Conservation (phyloP, 2,113 vertebrate species). For the Melanerpes aurifrons region DNA sequence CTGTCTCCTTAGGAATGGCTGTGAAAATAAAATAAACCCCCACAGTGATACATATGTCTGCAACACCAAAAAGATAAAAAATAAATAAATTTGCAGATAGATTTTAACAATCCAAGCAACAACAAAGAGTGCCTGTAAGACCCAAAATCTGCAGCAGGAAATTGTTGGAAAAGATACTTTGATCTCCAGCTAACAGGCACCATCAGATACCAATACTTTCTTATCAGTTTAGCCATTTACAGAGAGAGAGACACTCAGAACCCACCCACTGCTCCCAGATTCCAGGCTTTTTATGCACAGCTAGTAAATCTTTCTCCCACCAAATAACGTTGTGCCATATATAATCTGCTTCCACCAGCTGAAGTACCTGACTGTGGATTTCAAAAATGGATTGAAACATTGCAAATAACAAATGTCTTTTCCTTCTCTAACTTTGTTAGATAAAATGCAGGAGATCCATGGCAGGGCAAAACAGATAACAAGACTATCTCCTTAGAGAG, state of each 20-base stretch:
- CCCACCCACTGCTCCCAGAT: background rate
- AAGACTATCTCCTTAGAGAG: background rate
- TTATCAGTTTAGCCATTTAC: slow-evolving; percentile 17
- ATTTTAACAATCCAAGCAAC: background rate
- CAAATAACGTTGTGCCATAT: slow-evolving; percentile 2
- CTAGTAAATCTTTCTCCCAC: slow-evolving; percentile 26
- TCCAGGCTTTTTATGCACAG: slow-evolving; percentile 5
- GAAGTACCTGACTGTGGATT: background rate
- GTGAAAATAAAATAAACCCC: background rate
- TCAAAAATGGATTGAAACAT: background rate
- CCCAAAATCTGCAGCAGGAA: background rate
- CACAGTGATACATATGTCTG: background rate
- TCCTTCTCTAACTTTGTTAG: background rate
- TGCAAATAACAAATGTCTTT: background rate
- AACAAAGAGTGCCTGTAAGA: background rate
- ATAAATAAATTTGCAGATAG: no score
- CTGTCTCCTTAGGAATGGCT: background rate
- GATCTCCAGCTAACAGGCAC: background rate
- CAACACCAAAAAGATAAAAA: background rate
- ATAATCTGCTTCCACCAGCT: background rate
- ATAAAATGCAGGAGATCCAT: background rate
- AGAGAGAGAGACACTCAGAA: background rate
- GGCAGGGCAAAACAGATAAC: background rate
- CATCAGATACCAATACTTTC: background rate
- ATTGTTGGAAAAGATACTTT: background rate